These are phyloP conservation scores for Microtus californicus DNA, from an alignment of 2,797 vertebrate genomes.

Conservation along the genomic window DNA sequence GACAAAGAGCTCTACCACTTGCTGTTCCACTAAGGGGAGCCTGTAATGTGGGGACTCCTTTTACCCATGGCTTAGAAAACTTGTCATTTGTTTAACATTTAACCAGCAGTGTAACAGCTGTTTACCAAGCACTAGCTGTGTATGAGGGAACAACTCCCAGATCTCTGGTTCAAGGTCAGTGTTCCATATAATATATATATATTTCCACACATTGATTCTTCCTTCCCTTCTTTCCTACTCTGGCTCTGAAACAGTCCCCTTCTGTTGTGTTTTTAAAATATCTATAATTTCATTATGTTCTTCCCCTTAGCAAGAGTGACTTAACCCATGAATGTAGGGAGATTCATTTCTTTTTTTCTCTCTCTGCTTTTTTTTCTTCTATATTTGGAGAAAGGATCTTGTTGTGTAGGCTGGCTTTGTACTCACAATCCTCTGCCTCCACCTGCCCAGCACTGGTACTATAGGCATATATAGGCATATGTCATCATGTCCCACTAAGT, in stretches of 20 bases:
- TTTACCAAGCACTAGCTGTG: not conserved
- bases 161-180: not conserved
- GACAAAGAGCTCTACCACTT: not conserved
- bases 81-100: not conserved
- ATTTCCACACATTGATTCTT: not conserved
- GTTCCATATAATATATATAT: not conserved
- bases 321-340: not conserved
- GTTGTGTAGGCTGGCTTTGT: not conserved
- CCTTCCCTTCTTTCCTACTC: not conserved
- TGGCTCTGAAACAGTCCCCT: slow-evolving; percentile 6
- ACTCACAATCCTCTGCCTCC: not conserved
- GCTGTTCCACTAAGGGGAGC: not conserved
- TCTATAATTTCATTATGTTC: not conserved
- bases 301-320: not conserved
- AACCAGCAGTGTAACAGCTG: not conserved
- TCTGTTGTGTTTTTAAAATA: slow-evolving; percentile 27
- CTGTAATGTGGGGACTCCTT: not conserved
- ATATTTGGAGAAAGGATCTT: not conserved
- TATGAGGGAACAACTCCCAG: not conserved
- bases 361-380: not conserved
- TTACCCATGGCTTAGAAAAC: not conserved
- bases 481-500: no score
- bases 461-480: not conserved
- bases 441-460: no score
- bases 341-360: not conserved